Conservation (phyloP, 1,140 invertebrate species). For the Anoplolepis gracilipes region DNA sequence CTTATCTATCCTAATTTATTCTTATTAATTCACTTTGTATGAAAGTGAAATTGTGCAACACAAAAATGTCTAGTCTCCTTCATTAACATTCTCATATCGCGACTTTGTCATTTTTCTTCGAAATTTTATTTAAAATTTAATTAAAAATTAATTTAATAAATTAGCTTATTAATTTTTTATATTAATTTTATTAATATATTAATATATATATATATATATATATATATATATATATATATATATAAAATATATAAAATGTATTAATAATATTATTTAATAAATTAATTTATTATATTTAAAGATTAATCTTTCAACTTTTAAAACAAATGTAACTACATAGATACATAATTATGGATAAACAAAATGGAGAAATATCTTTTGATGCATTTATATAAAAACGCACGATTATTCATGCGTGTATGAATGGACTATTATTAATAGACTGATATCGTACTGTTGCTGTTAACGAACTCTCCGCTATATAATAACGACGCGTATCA, state of each 20-base stretch:
- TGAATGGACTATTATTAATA: slow-evolving; percentile 43
- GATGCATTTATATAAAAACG: neutral
- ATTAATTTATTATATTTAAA: neutral
- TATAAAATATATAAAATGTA: too few relatives aligned
- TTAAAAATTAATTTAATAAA: neutral
- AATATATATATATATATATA: too few relatives aligned
- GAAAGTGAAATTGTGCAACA: neutral
- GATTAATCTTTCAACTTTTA: neutral
- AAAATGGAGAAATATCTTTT: neutral
- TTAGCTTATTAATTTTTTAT: neutral
- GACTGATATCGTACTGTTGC: neutral
- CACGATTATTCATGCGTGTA: slow-evolving; percentile 16
- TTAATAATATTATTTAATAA: neutral
- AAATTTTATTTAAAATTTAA: slow-evolving; percentile 8
- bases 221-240: too few relatives aligned
- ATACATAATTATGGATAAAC: neutral
- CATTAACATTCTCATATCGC: neutral
- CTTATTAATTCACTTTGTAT: neutral
- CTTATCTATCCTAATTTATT: slow-evolving; percentile 23
- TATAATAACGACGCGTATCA: neutral
- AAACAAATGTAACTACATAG: neutral
- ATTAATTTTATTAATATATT: too few relatives aligned
- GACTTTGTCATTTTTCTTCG: neutral
- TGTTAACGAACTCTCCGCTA: slow-evolving; percentile 36
- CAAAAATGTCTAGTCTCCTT: neutral